A percentile compares a stretch with the other conserved stretches of the same genome.
Evolutionary conservation across 2,888 invertebrate species (phyloP).

Genomic region (Sylvicola cinctus): DNA sequence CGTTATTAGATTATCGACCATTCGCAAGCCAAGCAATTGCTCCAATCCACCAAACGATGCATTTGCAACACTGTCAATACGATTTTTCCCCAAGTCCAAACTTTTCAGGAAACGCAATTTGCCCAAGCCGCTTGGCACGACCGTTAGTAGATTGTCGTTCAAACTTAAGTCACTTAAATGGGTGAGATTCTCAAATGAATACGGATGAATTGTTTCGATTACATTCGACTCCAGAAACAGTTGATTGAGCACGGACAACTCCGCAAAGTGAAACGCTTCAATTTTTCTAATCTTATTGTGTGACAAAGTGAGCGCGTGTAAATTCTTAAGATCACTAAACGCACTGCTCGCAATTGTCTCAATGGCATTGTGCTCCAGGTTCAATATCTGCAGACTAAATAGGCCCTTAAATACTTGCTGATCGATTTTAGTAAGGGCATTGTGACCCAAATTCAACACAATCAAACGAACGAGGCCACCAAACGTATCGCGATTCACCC

Average conservation of each 20-base stretch:
- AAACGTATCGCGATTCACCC: slow-evolving; percentile 60
- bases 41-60: slow-evolving; percentile 52
- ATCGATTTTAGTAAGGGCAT: slow-evolving; percentile 50
- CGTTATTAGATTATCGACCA: slow-evolving; percentile 61
- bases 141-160: slow-evolving; percentile 48
- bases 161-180: slow-evolving; percentile 57
- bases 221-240: slow-evolving; percentile 54
- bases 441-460: slow-evolving; percentile 52
- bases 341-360: slow-evolving; percentile 49
- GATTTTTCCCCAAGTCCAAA: slow-evolving; percentile 64
- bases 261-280: slow-evolving; percentile 47
- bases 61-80: slow-evolving; percentile 46
- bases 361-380: slow-evolving; percentile 50
- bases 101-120: slow-evolving; percentile 49
- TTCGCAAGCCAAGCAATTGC: slow-evolving; percentile 50
- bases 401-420: slow-evolving; percentile 50
- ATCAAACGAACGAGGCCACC: slow-evolving; percentile 50
- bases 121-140: slow-evolving; percentile 48
- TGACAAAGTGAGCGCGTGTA: slow-evolving; percentile 53
- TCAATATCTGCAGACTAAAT: slow-evolving; percentile 51
- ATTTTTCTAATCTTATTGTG: slow-evolving; percentile 49
- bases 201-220: slow-evolving; percentile 43
- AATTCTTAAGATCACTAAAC: slow-evolving; percentile 52
- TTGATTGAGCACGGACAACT: slow-evolving; percentile 50
- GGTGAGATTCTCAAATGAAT: slow-evolving; percentile 56